These are phyloP conservation scores for Ptychobarbus kaznakovi DNA, from an alignment of 2,797 vertebrate species.

Conservation along the genomic window DNA sequence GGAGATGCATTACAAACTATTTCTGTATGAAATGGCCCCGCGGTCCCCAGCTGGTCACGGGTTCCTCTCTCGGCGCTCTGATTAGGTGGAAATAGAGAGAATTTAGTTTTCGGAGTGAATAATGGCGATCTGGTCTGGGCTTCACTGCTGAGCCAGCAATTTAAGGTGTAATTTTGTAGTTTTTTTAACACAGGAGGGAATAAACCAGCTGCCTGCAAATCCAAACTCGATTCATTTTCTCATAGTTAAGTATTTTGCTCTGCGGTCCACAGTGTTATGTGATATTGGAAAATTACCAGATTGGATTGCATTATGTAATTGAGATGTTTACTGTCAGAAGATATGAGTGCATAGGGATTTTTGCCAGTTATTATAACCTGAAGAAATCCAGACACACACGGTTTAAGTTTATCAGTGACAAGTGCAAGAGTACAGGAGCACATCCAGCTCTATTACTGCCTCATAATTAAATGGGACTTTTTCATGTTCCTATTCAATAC, in stretches of 20 bases:
- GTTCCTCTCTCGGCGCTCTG: conserved; percentile 19
- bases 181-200: conserved; percentile 18
- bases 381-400: neutral
- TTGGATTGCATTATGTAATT: neutral
- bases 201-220: conserved; percentile 25
- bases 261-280: neutral
- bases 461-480: neutral
- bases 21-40: conserved; percentile 52
- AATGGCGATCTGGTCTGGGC: conserved; percentile 29
- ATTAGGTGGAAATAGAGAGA: conserved; percentile 38
- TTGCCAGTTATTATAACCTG: neutral
- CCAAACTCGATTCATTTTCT: neutral
- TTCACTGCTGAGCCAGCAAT: conserved; percentile 20
- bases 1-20: conserved; percentile 46
- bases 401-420: neutral
- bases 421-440: neutral
- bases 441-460: neutral
- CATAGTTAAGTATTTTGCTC: neutral
- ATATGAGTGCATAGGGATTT: neutral
- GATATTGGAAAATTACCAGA: neutral
- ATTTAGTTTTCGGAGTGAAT: conserved; percentile 34
- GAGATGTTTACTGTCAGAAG: conserved; percentile 3
- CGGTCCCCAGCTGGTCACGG: conserved; percentile 25
- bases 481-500: neutral
- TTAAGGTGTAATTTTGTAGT: conserved; percentile 36